Conservation (phyloP, 2,797 vertebrate genomes). For the Pelodytes ibericus region DNA sequence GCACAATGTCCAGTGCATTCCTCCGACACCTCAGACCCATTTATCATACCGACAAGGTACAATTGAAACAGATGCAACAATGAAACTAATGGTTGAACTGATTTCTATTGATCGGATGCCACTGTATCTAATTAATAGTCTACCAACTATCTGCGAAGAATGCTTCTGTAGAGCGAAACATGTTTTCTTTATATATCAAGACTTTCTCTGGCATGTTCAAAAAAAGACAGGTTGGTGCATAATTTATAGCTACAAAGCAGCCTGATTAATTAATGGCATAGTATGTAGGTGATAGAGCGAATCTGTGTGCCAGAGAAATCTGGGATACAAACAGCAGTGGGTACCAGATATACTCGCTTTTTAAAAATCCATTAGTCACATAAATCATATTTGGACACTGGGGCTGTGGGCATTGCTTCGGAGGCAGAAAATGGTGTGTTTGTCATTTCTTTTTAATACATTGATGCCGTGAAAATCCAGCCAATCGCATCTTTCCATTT, state of each 20-base stretch:
- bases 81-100: slow-evolving; percentile 58
- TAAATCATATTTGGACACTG: background rate
- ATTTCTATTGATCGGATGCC: slow-evolving; percentile 60
- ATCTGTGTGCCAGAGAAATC: slow-evolving; percentile 11
- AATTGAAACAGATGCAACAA: slow-evolving; percentile 57
- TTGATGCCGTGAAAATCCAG: too few relatives aligned
- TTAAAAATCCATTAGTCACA: background rate
- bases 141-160: slow-evolving; percentile 28
- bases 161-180: background rate
- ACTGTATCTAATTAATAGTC: slow-evolving; percentile 51
- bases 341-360: background rate
- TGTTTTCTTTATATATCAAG: slow-evolving; percentile 4
- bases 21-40: slow-evolving; percentile 48
- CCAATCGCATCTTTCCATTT: too few relatives aligned
- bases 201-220: slow-evolving; percentile 40
- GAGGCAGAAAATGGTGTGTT: background rate
- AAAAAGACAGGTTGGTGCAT: slow-evolving; percentile 20
- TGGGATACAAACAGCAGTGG: background rate
- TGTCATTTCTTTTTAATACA: background rate
- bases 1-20: slow-evolving; percentile 37
- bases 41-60: slow-evolving; percentile 48
- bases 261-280: slow-evolving; percentile 6
- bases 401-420: background rate
- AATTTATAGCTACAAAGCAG: background rate
- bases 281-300: slow-evolving; percentile 32